Evolutionary conservation across 2,113 vertebrate genomes (phyloP), one percentile per base, ranked within the genome.

Genomic region (Myanophis thanlyinensis): DNA sequence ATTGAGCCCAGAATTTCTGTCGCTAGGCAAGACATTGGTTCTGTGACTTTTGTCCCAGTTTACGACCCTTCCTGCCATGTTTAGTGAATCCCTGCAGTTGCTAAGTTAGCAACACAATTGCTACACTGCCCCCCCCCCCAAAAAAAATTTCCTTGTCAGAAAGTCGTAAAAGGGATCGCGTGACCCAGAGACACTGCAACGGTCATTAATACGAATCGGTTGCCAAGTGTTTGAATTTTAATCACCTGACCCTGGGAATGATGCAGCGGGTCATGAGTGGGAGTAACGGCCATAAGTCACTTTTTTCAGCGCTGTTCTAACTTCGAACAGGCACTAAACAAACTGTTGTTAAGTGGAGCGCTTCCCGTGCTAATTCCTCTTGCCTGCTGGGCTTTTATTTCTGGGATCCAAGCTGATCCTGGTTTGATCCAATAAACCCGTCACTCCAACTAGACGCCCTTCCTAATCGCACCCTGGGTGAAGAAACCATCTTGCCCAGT

Each of bases 401-500:
- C 67, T 89, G 67, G 88, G 90, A 44, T 91, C 48, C 80, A 11
- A 15, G 15, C 53, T 47, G 53, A 25, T 89, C 27, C n/a, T 89
- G 56, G 89, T 59, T 0, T 0, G 47, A 52, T 92, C 15, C 0
- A 93, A 89, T 89, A 54, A 0, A n/a, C 4, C 30, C 4, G 89
- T 59, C 49, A 11, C 90, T 0, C 49, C 48, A 1, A 0, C 15
- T 30, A 20, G 35, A 48, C 44, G 90, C 53, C 89, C 90, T 8
- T 40, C 27, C 6, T 6, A 48, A 90, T 93, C 52, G 12, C 25
- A 0, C 0, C 11, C 59, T 80, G 93, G 5, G 0, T 84, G 0
- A 5, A 5, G 11, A 62, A 90, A 47, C 15, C 87, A 1, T 87
- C 40, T 56, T 89, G 47, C 3, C 47, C 80, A 80, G 2, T 22